Evolutionary conservation across 2,888 invertebrate genomes (phyloP).

Genomic region (Drosophila gaucha): DNA sequence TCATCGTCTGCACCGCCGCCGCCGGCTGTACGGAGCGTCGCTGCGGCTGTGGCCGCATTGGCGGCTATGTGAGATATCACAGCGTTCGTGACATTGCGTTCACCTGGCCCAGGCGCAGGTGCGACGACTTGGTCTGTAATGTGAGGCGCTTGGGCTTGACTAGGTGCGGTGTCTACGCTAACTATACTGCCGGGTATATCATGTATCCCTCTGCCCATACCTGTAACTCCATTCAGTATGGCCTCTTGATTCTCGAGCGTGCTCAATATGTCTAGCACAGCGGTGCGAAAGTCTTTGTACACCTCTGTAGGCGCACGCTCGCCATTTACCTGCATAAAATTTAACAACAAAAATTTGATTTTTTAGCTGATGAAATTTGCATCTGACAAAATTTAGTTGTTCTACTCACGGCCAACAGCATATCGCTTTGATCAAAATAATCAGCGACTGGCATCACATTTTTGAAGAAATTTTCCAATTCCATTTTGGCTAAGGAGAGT

Average conservation of each 20-base stretch:
- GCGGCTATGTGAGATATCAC: conserved; percentile 51
- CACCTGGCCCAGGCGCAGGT: conserved; percentile 10
- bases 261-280: conserved; percentile 91
- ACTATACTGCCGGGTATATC: conserved; percentile 88
- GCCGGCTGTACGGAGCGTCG: conserved; percentile 35
- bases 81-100: conserved; percentile 49
- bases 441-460: conserved; percentile 96
- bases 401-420: conserved; percentile 88
- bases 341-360: neutral
- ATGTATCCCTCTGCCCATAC: conserved; percentile 86
- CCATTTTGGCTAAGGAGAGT: conserved; percentile 93
- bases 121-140: conserved; percentile 56
- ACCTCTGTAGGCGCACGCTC: conserved; percentile 94
- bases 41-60: conserved; percentile 61
- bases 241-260: conserved; percentile 88
- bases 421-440: conserved; percentile 94
- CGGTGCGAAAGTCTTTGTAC: conserved; percentile 93
- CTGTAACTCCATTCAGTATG: conserved; percentile 87
- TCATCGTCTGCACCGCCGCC: conserved; percentile 48
- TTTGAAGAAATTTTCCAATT: conserved; percentile 94
- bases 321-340: conserved; percentile 89
- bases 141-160: conserved; percentile 83
- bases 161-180: conserved; percentile 87
- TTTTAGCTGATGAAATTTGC: too few species aligned
- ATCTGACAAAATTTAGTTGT: too few species aligned